phyloP scores from a whole-genome alignment of 2,113 vertebrate genomes.

The Chaetodon auriga region DNA sequence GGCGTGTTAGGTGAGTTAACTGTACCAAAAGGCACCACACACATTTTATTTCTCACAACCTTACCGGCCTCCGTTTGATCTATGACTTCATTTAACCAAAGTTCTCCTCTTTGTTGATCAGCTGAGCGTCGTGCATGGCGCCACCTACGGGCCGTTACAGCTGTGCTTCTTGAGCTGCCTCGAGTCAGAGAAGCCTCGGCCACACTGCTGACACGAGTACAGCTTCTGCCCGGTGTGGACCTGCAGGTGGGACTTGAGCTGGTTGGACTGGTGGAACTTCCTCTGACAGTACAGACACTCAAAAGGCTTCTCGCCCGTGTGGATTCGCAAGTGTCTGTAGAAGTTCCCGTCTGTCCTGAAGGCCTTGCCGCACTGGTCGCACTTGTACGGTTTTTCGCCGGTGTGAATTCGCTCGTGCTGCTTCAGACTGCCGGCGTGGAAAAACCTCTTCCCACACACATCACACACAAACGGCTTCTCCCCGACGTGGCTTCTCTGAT shows the following conservation, averaged over 20 bases:
- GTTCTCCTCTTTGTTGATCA: accelerated
- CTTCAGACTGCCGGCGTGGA: constrained; percentile 73
- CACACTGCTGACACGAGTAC: constrained; percentile 77
- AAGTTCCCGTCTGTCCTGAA: constrained; percentile 78
- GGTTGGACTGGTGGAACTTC: constrained; percentile 80
- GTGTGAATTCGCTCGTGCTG: constrained; percentile 80
- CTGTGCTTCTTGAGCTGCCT: constrained; percentile 82
- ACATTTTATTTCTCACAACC: not conserved
- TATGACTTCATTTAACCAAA: not conserved
- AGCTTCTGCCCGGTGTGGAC: constrained; percentile 79
- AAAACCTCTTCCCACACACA: constrained; percentile 78
- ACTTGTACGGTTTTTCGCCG: constrained; percentile 77
- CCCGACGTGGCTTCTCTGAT: constrained; percentile 80
- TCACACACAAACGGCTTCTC: constrained; percentile 80
- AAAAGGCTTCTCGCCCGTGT: constrained; percentile 78
- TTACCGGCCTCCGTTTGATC: not conserved
- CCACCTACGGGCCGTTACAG: constrained; percentile 48
- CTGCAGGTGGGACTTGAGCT: constrained; percentile 81
- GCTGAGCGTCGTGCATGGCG: not conserved
- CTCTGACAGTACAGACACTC: constrained; percentile 69
- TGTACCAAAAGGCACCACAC: not conserved
- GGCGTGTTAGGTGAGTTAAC: not conserved
- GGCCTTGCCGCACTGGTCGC: constrained; percentile 76
- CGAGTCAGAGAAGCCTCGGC: constrained; percentile 77
- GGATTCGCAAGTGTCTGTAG: constrained; percentile 79